phyloP scores from a whole-genome alignment of 2,888 invertebrate species.

The Listrodromus nycthemerus region DNA sequence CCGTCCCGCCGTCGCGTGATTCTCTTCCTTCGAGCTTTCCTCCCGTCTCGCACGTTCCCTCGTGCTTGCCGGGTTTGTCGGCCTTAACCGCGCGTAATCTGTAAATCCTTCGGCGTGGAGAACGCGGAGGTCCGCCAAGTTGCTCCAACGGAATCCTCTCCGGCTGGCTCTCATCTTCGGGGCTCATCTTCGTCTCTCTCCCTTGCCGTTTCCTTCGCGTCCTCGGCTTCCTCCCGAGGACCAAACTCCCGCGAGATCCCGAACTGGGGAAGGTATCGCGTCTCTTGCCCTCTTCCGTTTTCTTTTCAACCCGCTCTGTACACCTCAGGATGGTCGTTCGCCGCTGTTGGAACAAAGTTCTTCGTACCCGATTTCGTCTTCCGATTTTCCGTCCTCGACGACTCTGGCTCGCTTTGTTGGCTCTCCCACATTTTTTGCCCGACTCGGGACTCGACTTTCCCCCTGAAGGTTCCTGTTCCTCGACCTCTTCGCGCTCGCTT shows the following conservation, averaged over 20 bases:
- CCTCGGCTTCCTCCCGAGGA: neutral
- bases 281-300: neutral
- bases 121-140: slow-evolving; percentile 83
- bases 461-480: slow-evolving; percentile 39
- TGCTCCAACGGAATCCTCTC: slow-evolving; percentile 81
- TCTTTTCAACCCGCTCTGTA: neutral
- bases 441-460: slow-evolving; percentile 48
- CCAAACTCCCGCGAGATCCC: neutral
- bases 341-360: neutral
- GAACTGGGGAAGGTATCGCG: neutral
- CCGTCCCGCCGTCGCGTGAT: slow-evolving; percentile 43
- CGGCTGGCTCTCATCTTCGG: slow-evolving; percentile 21
- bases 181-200: slow-evolving; percentile 22
- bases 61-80: slow-evolving; percentile 66
- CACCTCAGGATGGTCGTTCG: neutral
- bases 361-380: slow-evolving; percentile 19
- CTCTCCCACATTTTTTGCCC: slow-evolving; percentile 24
- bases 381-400: slow-evolving; percentile 68
- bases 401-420: neutral
- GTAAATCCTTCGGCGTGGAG: slow-evolving; percentile 83
- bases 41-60: slow-evolving; percentile 63
- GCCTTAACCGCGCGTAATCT: slow-evolving; percentile 79
- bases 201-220: neutral
- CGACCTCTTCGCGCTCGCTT: slow-evolving; percentile 23
- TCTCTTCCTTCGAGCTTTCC: slow-evolving; percentile 43